Conservation (phyloP, 2,113 vertebrate species). For the Tupaia chinensis region DNA sequence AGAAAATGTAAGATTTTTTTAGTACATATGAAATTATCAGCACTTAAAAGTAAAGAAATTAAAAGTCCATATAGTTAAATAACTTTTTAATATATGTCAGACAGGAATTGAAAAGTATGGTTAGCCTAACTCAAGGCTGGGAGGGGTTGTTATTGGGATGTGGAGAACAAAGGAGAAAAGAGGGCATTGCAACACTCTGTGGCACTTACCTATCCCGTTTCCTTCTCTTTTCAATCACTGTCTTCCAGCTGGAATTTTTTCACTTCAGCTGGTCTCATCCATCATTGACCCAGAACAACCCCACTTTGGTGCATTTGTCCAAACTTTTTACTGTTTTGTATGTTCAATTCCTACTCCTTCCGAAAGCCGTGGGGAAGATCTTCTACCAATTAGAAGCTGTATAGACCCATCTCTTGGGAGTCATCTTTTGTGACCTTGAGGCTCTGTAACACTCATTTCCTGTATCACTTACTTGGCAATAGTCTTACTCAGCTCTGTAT, state of each 20-base stretch:
- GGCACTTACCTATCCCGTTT: not conserved
- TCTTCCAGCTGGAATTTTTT: constrained; percentile 36
- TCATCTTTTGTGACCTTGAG: not conserved
- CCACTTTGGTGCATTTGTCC: not conserved
- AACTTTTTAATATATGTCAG: not conserved
- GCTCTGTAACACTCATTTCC: not conserved
- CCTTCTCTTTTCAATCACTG: not conserved
- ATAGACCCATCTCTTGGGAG: not conserved
- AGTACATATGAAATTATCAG: not conserved
- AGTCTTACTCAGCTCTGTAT: not conserved
- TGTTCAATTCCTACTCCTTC: not conserved
- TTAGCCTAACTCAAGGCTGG: not conserved
- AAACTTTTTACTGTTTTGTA: not conserved
- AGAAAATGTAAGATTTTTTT: not conserved
- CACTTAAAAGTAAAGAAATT: not conserved
- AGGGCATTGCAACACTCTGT: not conserved
- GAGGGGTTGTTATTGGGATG: not conserved
- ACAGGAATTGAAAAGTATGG: not conserved
- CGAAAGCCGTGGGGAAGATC: not conserved
- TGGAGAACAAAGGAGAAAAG: not conserved
- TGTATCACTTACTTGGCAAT: not conserved
- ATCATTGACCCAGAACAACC: not conserved
- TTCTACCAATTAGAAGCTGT: not conserved
- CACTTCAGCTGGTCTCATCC: not conserved
- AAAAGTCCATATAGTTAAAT: not conserved